Evolutionary conservation across 2,888 invertebrate species (phyloP).

Genomic region (Vesta saturnalis): DNA sequence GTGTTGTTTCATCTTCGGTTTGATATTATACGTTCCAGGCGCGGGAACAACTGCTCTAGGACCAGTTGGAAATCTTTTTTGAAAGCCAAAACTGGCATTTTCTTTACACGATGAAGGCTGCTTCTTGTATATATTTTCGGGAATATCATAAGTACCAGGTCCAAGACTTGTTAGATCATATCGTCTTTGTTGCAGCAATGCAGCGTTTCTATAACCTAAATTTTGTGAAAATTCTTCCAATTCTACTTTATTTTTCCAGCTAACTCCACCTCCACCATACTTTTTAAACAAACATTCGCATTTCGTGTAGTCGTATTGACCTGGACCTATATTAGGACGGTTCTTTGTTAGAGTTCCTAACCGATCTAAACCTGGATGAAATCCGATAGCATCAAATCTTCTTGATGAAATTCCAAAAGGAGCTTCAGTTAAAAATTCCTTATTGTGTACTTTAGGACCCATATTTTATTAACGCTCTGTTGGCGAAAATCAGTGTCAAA

Average conservation of each 20-base stretch:
- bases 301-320: slow-evolving; percentile 41
- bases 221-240: slow-evolving; percentile 49
- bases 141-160: slow-evolving; percentile 49
- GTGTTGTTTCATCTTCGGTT: slow-evolving; percentile 21
- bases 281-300: slow-evolving; percentile 40
- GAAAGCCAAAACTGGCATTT: slow-evolving; percentile 46
- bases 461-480: background rate
- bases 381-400: slow-evolving; percentile 47
- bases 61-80: slow-evolving; percentile 41
- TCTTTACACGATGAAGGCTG: slow-evolving; percentile 34
- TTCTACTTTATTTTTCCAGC: slow-evolving; percentile 45
- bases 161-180: slow-evolving; percentile 42
- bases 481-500: no score
- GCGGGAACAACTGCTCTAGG: slow-evolving; percentile 41
- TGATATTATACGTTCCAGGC: slow-evolving; percentile 41
- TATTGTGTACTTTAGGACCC: background rate
- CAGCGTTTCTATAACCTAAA: slow-evolving; percentile 47
- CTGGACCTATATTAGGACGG: slow-evolving; percentile 39
- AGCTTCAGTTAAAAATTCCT: slow-evolving; percentile 24
- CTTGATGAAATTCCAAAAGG: slow-evolving; percentile 42
- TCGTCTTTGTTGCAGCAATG: slow-evolving; percentile 41
- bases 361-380: slow-evolving; percentile 48
- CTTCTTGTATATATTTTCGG: slow-evolving; percentile 36
- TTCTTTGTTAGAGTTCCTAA: slow-evolving; percentile 35
- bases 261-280: slow-evolving; percentile 24